Evolutionary conservation across 2,797 vertebrate genomes (phyloP), one percentile per base, ranked within the genome.

Genomic region (Hyperoplus immaculatus): DNA sequence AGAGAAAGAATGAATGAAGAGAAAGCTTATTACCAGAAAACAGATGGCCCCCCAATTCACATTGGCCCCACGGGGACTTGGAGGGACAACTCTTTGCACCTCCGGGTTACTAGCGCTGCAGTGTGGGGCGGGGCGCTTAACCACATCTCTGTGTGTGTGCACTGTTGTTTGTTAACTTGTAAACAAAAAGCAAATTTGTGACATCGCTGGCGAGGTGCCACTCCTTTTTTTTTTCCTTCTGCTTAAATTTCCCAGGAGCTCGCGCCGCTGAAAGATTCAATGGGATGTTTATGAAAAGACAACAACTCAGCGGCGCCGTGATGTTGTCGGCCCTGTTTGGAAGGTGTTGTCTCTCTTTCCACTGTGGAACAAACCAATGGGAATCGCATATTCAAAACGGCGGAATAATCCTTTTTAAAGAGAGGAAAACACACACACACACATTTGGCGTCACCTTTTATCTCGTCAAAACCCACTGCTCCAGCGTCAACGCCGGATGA

Each of bases 11-110:
- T 77, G 83, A 92, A 91, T 88, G 90, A 85, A 89, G 88, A 85
- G 89, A 92, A 94, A 94, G 94, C 94, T 94, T 95, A 93, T 95
- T 95, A 94, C 93, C 92, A 85, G 84, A 91, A 95, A 95, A 95
- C 94, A 96, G 94, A 96, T 96, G 95, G 95, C 87, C 92, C 90
- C 92, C 92, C 94, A 92, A 93, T 92, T 92, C 92, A 94, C 90
- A 81, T 86, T 47, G 86, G 90, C 91, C 93, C 93, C 94, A 74
- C 74, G 13, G 94, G 93, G 84, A 89, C 85, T 39, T 69, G 81
- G 90, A 91, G 89, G 86, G 92, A 92, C 90, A 82, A 89, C 89
- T 91, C 88, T 85, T 87, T 88, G 89, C 90, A 92, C 91, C 90
- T 91, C 90, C 84, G 81, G 91, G 91, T 91, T 91, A 91, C 79